phyloP scores from a whole-genome alignment of 2,888 invertebrate genomes.

The Achlya flavicornis region DNA sequence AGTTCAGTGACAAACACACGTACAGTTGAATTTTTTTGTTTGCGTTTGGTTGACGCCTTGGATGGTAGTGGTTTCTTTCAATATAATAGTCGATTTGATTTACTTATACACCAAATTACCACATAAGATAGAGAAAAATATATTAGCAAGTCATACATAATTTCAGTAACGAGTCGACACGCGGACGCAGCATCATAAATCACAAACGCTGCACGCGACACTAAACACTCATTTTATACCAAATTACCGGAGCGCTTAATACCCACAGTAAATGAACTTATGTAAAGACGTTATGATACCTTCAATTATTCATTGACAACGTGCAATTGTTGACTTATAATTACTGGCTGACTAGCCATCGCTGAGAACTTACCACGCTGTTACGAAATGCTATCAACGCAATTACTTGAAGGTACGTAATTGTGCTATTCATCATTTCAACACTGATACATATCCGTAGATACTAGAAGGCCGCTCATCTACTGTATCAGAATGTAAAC shows the following conservation, averaged over 20 bases:
- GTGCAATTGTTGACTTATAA: conserved; percentile 67
- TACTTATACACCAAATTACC: neutral
- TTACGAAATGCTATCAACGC: conserved; percentile 56
- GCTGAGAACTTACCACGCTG: conserved; percentile 41
- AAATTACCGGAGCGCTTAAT: conserved; percentile 30
- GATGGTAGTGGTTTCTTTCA: too few relatives aligned
- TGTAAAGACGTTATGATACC: conserved; percentile 65
- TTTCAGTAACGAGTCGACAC: neutral
- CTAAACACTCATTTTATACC: conserved; percentile 38
- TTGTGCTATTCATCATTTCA: conserved; percentile 37
- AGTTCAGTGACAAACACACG: too few relatives aligned
- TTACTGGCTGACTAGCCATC: conserved; percentile 37
- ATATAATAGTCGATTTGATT: too few relatives aligned
- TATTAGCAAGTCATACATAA: neutral
- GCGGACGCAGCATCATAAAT: conserved; percentile 42
- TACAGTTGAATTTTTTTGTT: too few relatives aligned
- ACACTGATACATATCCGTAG: conserved; percentile 23
- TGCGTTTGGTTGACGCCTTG: too few relatives aligned
- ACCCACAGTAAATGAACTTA: conserved; percentile 51
- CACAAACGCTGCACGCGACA: conserved; percentile 45
- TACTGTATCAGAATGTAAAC: neutral
- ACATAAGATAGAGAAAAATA: neutral
- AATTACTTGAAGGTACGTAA: conserved; percentile 33
- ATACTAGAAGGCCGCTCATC: neutral
- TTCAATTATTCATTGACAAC: conserved; percentile 69